Evolutionary conservation across 2,888 invertebrate species (phyloP).

Genomic region (Caenorhabditis japonica): DNA sequence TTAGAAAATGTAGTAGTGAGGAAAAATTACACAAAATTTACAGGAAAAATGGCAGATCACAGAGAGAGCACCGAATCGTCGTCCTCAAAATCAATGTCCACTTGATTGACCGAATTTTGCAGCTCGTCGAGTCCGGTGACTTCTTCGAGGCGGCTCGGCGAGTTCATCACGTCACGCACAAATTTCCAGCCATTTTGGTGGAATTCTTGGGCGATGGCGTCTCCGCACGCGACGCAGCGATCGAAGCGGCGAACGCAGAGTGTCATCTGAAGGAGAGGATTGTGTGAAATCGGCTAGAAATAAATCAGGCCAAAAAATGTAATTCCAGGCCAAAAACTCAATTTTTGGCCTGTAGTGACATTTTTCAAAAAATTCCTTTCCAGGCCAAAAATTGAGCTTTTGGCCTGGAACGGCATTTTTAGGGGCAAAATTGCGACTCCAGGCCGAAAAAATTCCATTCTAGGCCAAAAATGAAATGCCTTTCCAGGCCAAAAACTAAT

Average conservation of each 20-base stretch:
- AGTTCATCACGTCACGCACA: constrained; percentile 76
- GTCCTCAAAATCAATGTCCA: constrained; percentile 60
- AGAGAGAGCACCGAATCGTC: constrained; percentile 24
- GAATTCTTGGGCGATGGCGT: constrained; percentile 75
- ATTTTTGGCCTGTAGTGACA: too few relatives aligned
- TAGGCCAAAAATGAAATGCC: too few relatives aligned
- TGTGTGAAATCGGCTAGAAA: too few relatives aligned
- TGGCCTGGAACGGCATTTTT: too few relatives aligned
- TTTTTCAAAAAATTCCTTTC: too few relatives aligned
- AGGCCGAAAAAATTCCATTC: too few relatives aligned
- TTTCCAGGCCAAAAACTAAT: too few relatives aligned
- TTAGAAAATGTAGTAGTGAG: too few relatives aligned
- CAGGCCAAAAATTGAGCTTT: too few relatives aligned
- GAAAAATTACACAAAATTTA: background rate
- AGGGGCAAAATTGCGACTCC: too few relatives aligned
- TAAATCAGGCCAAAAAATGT: too few relatives aligned
- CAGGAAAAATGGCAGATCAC: background rate
- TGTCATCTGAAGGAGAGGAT: constrained; percentile 81
- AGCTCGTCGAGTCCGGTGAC: constrained; percentile 85
- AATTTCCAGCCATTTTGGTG: constrained; percentile 64
- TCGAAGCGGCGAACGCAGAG: constrained; percentile 90
- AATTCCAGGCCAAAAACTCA: too few relatives aligned
- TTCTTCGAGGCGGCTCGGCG: constrained; percentile 86
- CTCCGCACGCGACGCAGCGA: constrained; percentile 93
- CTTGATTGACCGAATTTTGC: constrained; percentile 75